Base-by-base conservation (phyloP, 1,140 invertebrate genomes). In the Ditylenchus dipsaci region DNA sequence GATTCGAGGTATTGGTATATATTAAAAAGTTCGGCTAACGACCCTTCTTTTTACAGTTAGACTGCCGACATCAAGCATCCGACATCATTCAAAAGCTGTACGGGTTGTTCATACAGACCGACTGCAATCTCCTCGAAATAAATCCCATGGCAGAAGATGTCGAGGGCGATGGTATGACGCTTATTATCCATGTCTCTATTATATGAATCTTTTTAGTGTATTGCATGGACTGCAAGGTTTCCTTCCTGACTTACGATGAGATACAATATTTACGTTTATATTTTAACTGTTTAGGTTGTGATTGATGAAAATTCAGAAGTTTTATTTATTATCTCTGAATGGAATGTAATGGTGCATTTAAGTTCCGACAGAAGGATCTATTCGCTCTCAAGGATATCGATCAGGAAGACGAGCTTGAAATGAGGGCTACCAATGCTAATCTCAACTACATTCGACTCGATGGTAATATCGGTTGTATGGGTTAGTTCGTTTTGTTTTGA, bases 401-500 rank as follows among this genome's bases (percentile, higher is more conserved):
- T 57, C 93, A 97, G 84, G 92, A 95, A 83, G 93, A 97, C 84
- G 86, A 89, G 43, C 91, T 94, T 80, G 95, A 97, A 86, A 90
- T 93, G 0, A 89, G 92, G 80, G 94, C 94, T 19, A 89, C 91
- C 11, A 91, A 92, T 81, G 90, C 89, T 75, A 91, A 93, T 80
- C 86, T 97, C 43, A 97, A 97, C 84, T 97, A 97, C 84, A 96
- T 97, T 84, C 90, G 92, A 38, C 87, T 97, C 23, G 93, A 96
- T 85, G 94, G 94, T 67, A 90, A 85, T 67, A 87, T 86, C 74
- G 86, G 86, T 13, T 86, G 86, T 76, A 69, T 86, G 63, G 68
- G 68, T 84, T 7, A 59, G 43, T 5, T 11, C 64, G 38, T 63
- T 38, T 38, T 88, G 71, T 65, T 21, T 53, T 53, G n/a, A n/a